Conservation (phyloP, 2,888 invertebrate species). For the Thysanoteuthis rhombus region DNA sequence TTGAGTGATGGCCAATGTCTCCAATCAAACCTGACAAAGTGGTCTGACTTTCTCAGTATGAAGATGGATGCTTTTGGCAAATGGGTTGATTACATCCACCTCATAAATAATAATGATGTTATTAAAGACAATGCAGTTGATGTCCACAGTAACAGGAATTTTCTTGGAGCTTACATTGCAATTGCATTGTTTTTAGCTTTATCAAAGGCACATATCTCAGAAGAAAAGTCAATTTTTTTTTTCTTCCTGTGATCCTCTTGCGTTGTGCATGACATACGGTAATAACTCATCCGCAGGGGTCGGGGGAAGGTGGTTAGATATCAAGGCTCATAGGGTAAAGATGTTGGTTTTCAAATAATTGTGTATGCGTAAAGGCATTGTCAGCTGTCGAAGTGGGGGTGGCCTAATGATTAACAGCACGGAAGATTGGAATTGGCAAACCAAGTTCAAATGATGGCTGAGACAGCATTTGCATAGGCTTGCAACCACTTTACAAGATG, state of each 20-base stretch:
- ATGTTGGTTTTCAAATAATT: too few species aligned
- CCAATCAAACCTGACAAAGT: neutral
- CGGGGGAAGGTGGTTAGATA: neutral
- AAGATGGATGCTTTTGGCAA: neutral
- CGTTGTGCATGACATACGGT: neutral
- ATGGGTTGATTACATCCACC: neutral
- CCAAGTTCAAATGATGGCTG: too few species aligned
- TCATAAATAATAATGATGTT: neutral
- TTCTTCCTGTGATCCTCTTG: neutral
- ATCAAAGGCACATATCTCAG: neutral
- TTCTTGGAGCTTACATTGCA: neutral
- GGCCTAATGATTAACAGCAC: too few species aligned
- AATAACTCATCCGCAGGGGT: neutral
- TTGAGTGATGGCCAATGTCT: neutral
- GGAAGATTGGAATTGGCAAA: too few species aligned
- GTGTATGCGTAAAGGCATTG: too few species aligned
- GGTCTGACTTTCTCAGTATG: neutral
- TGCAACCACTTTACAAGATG: too few species aligned
- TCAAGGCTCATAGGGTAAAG: neutral
- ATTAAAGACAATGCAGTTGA: neutral
- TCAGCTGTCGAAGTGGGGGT: too few species aligned
- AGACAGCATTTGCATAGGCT: too few species aligned
- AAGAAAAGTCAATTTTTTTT: neutral
- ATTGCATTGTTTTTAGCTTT: neutral
- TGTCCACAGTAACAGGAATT: neutral